These are phyloP conservation scores for Drosophila vallismaia DNA, from an alignment of 2,888 invertebrate genomes.

Conservation along the genomic window DNA sequence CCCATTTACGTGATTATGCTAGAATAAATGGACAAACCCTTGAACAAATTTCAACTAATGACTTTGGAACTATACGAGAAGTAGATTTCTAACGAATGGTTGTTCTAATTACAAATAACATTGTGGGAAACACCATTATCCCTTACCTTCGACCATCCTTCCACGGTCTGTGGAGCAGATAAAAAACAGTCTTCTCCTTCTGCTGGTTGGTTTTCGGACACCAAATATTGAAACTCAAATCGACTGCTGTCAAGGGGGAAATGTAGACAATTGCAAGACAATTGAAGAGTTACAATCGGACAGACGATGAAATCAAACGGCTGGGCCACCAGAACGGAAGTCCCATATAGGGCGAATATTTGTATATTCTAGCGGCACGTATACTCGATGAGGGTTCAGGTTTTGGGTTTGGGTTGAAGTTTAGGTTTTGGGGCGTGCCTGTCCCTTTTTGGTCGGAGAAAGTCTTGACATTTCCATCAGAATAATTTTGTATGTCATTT, in stretches of 20 bases:
- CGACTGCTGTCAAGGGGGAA: constrained; percentile 14
- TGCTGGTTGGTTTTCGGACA: constrained; percentile 21
- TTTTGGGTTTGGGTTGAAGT: constrained; percentile 10
- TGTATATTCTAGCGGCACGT: constrained; percentile 34
- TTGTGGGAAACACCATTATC: constrained; percentile 4
- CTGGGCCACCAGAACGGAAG: constrained; percentile 64
- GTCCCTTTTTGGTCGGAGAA: constrained; percentile 39
- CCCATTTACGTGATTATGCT: background rate
- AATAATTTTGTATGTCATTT: constrained; percentile 20
- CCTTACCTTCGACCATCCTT: constrained; percentile 6
- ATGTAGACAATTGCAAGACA: constrained; percentile 20
- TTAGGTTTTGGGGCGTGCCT: constrained; percentile 23
- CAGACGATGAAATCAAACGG: constrained; percentile 36
- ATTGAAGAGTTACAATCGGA: constrained; percentile 41
- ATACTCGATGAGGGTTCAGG: constrained; percentile 49
- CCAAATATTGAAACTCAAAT: constrained; percentile 19
- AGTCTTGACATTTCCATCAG: constrained; percentile 46
- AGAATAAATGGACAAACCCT: background rate
- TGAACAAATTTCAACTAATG: background rate
- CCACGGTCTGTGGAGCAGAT: constrained; percentile 38
- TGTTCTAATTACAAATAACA: constrained; percentile 6
- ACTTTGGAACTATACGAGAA: background rate
- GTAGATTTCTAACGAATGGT: background rate
- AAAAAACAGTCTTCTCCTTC: constrained; percentile 6
- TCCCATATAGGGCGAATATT: constrained; percentile 48